phyloP scores from a whole-genome alignment of 2,797 vertebrate genomes.

The Pristis pectinata region DNA sequence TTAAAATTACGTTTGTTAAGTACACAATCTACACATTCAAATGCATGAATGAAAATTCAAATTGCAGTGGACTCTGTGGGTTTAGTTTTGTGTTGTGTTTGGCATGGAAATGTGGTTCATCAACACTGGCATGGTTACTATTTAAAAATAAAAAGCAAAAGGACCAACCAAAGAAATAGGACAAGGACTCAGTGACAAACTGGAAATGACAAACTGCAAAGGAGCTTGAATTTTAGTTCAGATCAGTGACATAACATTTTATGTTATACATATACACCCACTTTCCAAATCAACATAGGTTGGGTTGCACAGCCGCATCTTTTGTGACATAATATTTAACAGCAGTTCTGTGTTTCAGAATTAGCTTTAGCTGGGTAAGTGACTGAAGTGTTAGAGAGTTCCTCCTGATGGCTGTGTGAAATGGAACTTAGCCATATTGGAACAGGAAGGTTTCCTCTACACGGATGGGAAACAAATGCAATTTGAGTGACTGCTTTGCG shows the following conservation, averaged over 20 bases:
- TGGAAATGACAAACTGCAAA: background rate
- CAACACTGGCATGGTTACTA: background rate
- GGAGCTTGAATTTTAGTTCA: background rate
- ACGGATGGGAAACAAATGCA: background rate
- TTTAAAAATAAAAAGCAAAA: background rate
- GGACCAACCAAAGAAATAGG: background rate
- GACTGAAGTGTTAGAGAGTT: background rate
- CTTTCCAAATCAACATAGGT: background rate
- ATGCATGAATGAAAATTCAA: constrained; percentile 22
- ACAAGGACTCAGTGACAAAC: background rate
- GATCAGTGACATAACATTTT: background rate
- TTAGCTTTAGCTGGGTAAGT: constrained; percentile 8
- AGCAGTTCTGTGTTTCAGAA: background rate
- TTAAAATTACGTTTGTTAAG: background rate
- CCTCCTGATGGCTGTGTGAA: background rate
- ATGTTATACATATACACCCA: background rate
- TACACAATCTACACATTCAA: background rate
- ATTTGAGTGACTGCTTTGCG: background rate
- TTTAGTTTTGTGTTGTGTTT: constrained; percentile 22
- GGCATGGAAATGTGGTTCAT: background rate
- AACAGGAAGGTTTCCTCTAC: background rate
- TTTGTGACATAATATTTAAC: background rate
- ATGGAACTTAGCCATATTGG: background rate
- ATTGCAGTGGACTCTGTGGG: background rate
- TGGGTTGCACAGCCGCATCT: background rate